Evolutionary conservation across 2,888 invertebrate genomes (phyloP).

Genomic region (Cabera pusaria): DNA sequence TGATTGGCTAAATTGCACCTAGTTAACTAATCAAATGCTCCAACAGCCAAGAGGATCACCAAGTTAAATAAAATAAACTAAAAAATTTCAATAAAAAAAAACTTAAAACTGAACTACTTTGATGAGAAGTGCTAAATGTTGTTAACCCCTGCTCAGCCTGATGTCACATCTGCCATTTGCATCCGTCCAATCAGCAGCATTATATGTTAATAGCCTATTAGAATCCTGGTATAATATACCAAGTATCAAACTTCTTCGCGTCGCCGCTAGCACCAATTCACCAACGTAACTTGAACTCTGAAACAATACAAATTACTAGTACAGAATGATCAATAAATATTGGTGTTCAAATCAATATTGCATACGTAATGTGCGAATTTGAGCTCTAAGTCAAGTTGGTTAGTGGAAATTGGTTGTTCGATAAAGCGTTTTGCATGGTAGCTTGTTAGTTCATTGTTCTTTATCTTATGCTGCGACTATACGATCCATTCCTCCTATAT

Average conservation of each 20-base stretch:
- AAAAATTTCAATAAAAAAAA: no score
- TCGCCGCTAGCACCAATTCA: constrained; percentile 45
- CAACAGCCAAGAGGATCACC: no score
- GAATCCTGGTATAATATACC: no score
- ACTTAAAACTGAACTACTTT: no score
- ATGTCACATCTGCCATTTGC: constrained; percentile 75
- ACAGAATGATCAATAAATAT: constrained; percentile 35
- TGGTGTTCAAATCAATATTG: no score
- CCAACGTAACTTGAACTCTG: constrained; percentile 33
- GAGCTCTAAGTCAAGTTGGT: constrained; percentile 17
- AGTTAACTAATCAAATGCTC: no score
- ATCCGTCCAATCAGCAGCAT: constrained; percentile 85
- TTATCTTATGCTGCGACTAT: no score
- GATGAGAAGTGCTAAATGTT: no score
- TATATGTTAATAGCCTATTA: constrained; percentile 84
- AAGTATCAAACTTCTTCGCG: constrained; percentile 70
- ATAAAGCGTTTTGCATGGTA: constrained; percentile 52
- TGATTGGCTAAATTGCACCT: no score
- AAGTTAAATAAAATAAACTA: no score
- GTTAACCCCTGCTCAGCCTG: constrained; percentile 44
- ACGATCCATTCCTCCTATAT: no score
- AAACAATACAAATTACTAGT: not conserved
- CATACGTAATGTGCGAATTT: constrained; percentile 25
- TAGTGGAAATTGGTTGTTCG: constrained; percentile 6
- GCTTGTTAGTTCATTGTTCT: constrained; percentile 69